These are phyloP conservation scores for Cnemophilus loriae DNA, from an alignment of 2,113 vertebrate genomes.

Conservation along the genomic window DNA sequence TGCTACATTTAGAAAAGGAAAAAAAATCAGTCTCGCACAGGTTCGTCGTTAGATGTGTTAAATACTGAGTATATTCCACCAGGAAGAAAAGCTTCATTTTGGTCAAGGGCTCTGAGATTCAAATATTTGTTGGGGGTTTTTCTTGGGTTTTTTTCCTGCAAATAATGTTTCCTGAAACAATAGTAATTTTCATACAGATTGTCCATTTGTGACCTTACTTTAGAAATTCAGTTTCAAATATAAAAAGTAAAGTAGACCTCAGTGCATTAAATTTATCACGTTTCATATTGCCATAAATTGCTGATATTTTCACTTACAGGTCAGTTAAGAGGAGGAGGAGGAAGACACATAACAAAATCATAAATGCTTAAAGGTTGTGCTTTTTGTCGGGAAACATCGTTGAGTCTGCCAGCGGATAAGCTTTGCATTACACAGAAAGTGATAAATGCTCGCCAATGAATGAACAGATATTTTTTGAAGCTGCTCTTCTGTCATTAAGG, in stretches of 20 bases:
- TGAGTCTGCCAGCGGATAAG: background rate
- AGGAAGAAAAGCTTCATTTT: background rate
- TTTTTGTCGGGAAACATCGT: background rate
- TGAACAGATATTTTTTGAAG: background rate
- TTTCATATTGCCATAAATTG: background rate
- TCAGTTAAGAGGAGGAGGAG: background rate
- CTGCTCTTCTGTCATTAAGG: constrained; percentile 44
- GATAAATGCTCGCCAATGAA: constrained; percentile 27
- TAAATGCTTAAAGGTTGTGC: background rate
- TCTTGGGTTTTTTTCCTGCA: background rate
- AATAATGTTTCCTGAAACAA: background rate
- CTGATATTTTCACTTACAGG: background rate
- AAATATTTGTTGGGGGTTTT: background rate
- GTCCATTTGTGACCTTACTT: background rate
- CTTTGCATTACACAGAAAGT: constrained; percentile 19
- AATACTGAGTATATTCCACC: background rate
- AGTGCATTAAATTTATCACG: background rate
- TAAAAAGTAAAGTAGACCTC: background rate
- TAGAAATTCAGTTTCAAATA: background rate
- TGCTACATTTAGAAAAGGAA: background rate
- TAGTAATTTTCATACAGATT: background rate
- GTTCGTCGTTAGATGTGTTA: background rate
- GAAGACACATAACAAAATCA: background rate
- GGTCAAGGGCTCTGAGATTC: background rate
- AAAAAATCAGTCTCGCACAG: background rate